Evolutionary conservation across 2,888 invertebrate species (phyloP).

Genomic region (Drosophila nr. perissopoda): DNA sequence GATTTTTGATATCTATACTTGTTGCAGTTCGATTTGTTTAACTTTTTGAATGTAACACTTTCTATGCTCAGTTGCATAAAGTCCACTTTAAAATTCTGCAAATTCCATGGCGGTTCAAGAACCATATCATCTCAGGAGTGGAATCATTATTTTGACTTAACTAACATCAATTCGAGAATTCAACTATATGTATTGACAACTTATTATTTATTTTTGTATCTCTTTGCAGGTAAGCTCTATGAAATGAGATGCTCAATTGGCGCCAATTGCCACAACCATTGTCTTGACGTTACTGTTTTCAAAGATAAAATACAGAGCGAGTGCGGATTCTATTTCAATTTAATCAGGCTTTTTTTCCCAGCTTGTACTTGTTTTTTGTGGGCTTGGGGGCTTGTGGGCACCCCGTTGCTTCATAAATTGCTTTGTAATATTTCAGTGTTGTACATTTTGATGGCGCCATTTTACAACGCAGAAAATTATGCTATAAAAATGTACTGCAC

Average conservation of each 20-base stretch:
- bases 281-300: background rate
- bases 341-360: slow-evolving; percentile 12
- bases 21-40: background rate
- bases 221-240: slow-evolving; percentile 48
- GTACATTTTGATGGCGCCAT: slow-evolving; percentile 66
- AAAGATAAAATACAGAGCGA: slow-evolving; percentile 13
- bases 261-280: slow-evolving; percentile 24
- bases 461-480: slow-evolving; percentile 76
- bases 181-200: background rate
- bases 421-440: slow-evolving; percentile 76
- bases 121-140: background rate
- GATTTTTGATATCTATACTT: background rate
- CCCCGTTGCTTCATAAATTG: slow-evolving; percentile 70
- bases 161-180: background rate
- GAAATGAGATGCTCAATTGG: background rate
- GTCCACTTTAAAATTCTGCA: background rate
- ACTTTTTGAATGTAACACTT: too few species aligned
- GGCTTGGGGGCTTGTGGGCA: slow-evolving; percentile 15
- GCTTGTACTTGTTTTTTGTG: slow-evolving; percentile 11
- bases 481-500: slow-evolving; percentile 78
- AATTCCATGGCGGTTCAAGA: background rate
- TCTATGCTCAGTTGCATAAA: background rate
- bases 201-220: slow-evolving; percentile 18
- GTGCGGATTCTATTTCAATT: slow-evolving; percentile 3
- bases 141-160: background rate